Base-by-base conservation (phyloP, 1,140 invertebrate genomes). In the Atta colombica region DNA sequence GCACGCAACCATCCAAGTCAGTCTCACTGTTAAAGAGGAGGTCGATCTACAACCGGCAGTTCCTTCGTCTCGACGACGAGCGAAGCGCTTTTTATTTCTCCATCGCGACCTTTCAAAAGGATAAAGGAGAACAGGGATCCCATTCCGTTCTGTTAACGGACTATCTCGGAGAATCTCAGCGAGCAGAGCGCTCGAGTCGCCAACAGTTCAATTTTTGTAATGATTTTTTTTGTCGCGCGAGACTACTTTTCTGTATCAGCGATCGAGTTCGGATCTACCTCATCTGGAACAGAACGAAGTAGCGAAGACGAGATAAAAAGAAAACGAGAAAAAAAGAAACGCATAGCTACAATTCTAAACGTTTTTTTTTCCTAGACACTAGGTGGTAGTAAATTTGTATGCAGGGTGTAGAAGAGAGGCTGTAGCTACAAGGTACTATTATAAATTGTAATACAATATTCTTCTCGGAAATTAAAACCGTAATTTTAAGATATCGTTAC, bases 361-460 rank as follows among this genome's bases (percentile, higher is more conserved):
- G 74, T 61, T 81, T 78, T 89, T 81, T 81, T 85, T 39, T 82
- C 53, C 45, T 92, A 90, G 71, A 88, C 68, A 53, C 80, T 92
- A 92, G 80, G 88, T 60, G 88, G 82, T 93, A 92, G 39, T 93
- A 92, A 45, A 90, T 90, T 90, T 85, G 53, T 85, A 90, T 91
- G 88, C 88, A 93, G 84, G 86, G 65, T 91, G 87, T 91, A 92
- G 89, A 93, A 92, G 89, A 93, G 87, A 94, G 72, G 86, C 89
- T 92, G 87, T 93, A 93, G 87, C 77, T 93, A 82, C 71, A 65
- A 91, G 68, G 74, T 91, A 89, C 21, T 82, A 85, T 51, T 81
- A 85, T 88, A 81, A 35, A 85, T 85, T 87, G 69, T 85, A 65
- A 90, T 90, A 90, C 14, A 87, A 86, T 53, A 61, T 53, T 35